phyloP scores from a whole-genome alignment of 2,888 invertebrate genomes.

The Melanchra persicariae region DNA sequence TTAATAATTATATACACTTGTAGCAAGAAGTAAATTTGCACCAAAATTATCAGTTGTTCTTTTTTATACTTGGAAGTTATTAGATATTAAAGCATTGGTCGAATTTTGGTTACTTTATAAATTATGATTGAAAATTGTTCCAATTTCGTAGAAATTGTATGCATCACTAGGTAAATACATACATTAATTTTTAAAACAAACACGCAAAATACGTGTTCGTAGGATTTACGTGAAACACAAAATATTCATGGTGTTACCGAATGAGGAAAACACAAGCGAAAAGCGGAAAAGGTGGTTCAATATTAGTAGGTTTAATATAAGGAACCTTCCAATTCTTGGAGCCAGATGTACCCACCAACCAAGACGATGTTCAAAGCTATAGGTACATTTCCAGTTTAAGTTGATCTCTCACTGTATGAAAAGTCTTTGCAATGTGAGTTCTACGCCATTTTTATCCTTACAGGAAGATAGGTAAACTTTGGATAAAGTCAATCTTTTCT shows the following conservation, averaged over 20 bases:
- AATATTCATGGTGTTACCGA: conserved; percentile 16
- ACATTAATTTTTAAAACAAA: not conserved
- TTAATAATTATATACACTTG: not conserved
- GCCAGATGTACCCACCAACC: conserved; percentile 1
- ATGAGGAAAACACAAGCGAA: conserved; percentile 6
- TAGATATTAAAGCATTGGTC: too few species aligned
- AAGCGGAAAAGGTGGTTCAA: not conserved
- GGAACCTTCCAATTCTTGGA: not conserved
- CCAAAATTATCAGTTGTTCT: too few species aligned
- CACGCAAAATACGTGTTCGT: not conserved
- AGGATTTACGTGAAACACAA: not conserved
- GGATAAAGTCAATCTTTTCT: conserved; percentile 6
- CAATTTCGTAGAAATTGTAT: not conserved
- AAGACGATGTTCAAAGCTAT: not conserved
- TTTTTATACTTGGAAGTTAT: too few species aligned
- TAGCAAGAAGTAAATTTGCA: too few species aligned
- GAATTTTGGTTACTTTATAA: too few species aligned
- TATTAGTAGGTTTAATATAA: not conserved
- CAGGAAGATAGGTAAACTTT: conserved; percentile 19
- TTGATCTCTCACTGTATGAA: not conserved
- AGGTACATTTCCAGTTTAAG: not conserved
- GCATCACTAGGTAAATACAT: not conserved
- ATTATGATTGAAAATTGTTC: too few species aligned
- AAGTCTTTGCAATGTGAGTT: not conserved
- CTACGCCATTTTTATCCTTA: conserved; percentile 1